A percentile compares a stretch with the other conserved stretches of the same genome.
Conservation (phyloP, 2,797 vertebrate genomes). For the Microctenopoma lineatum region DNA sequence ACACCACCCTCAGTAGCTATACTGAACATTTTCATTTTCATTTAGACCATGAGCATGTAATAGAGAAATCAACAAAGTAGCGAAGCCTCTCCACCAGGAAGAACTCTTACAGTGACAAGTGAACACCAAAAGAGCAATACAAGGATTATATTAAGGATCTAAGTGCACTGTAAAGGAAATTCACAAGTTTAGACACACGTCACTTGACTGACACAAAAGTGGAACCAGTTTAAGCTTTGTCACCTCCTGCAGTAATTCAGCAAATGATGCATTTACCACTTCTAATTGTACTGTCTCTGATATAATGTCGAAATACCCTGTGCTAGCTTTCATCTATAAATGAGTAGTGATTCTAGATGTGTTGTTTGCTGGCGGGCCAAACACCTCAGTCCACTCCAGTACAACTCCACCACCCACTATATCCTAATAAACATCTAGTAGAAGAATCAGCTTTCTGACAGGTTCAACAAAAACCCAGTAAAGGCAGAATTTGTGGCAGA, state of each 20-base stretch:
- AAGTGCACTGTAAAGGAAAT: conserved; percentile 13
- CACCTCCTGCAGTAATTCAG: conserved; percentile 25
- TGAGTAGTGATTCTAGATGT: neutral
- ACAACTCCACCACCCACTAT: too few species aligned
- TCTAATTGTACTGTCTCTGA: conserved; percentile 11
- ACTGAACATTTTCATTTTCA: conserved; percentile 1
- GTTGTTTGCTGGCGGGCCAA: neutral
- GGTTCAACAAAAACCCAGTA: too few species aligned
- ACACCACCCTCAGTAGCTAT: neutral
- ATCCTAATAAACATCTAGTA: too few species aligned
- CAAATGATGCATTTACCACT: conserved; percentile 33
- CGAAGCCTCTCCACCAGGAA: neutral
- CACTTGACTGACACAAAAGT: neutral
- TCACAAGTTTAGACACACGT: conserved; percentile 14
- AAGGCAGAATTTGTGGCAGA: too few species aligned
- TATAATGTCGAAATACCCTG: neutral
- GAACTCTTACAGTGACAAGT: conserved; percentile 3
- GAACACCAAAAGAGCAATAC: conserved; percentile 3
- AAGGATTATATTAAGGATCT: conserved; percentile 28
- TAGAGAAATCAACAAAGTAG: conserved; percentile 32
- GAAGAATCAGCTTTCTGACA: too few species aligned
- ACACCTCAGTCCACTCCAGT: too few species aligned
- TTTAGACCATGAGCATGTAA: conserved; percentile 21
- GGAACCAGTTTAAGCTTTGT: conserved; percentile 25
- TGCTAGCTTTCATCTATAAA: neutral